Percentiles rank a stretch among this genome's conserved stretches.
These are phyloP conservation scores for Nemotelus nigrinus DNA, from an alignment of 2,888 invertebrate species.

Conservation along the genomic window DNA sequence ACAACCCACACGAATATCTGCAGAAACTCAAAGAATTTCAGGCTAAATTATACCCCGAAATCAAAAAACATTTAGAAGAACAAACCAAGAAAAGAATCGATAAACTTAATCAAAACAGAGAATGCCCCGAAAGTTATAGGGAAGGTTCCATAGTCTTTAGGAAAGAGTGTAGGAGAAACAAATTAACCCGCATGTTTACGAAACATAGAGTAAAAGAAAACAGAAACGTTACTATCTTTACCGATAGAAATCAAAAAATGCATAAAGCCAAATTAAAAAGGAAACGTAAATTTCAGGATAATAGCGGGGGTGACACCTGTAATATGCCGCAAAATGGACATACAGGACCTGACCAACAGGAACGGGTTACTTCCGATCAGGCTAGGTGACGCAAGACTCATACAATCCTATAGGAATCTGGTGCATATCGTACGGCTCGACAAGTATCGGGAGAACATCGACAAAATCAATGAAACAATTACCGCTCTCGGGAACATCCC, in stretches of 20 bases:
- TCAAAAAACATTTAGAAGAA: constrained; percentile 3
- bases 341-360: constrained; percentile 8
- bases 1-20: constrained; percentile 35
- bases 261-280: constrained; percentile 33
- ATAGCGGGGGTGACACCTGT: too few relatives aligned
- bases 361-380: background rate
- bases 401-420: too few relatives aligned
- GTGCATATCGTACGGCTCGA: too few relatives aligned
- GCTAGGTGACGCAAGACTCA: background rate
- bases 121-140: too few relatives aligned
- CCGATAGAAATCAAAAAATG: background rate
- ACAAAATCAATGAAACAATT: too few relatives aligned
- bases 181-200: constrained; percentile 15
- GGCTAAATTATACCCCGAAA: constrained; percentile 13
- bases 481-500: too few relatives aligned
- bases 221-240: background rate
- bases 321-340: constrained; percentile 2
- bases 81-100: background rate
- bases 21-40: constrained; percentile 34
- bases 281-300: constrained; percentile 28
- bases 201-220: constrained; percentile 25
- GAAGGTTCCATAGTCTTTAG: constrained; percentile 7
- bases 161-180: constrained; percentile 27
- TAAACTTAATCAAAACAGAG: constrained; percentile 16
- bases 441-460: too few relatives aligned